phyloP scores from a whole-genome alignment of 2,888 invertebrate genomes.

The Pheosia gnoma region DNA sequence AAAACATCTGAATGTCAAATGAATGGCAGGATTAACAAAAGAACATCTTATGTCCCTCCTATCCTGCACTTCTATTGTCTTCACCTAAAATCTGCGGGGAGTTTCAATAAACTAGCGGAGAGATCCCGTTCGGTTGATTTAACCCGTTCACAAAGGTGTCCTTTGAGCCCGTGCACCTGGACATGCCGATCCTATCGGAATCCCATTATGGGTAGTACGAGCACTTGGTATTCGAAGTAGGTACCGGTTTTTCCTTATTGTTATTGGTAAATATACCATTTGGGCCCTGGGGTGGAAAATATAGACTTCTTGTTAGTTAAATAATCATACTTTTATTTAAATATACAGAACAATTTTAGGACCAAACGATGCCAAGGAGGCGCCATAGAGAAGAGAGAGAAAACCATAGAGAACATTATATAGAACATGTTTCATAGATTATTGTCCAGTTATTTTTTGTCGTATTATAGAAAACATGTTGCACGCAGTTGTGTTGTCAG shows the following conservation, averaged over 20 bases:
- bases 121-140: slow-evolving; percentile 33
- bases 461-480: neutral
- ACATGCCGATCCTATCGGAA: slow-evolving; percentile 20
- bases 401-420: too few relatives aligned
- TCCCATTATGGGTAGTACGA: slow-evolving; percentile 14
- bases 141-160: slow-evolving; percentile 38
- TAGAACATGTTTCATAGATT: too few relatives aligned
- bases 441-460: too few relatives aligned
- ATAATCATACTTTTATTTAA: too few relatives aligned
- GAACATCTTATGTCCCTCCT: neutral
- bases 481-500: neutral
- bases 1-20: too few relatives aligned
- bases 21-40: too few relatives aligned
- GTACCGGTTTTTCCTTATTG: neutral
- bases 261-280: too few relatives aligned
- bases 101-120: slow-evolving; percentile 27
- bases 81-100: slow-evolving; percentile 13
- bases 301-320: too few relatives aligned
- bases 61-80: neutral
- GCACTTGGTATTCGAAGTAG: slow-evolving; percentile 6
- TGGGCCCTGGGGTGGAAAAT: too few relatives aligned
- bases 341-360: too few relatives aligned
- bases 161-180: slow-evolving; percentile 32
- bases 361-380: too few relatives aligned
- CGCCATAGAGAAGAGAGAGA: too few relatives aligned